Conservation (phyloP, 1,140 invertebrate species). For the Trichonephila clavipes region DNA sequence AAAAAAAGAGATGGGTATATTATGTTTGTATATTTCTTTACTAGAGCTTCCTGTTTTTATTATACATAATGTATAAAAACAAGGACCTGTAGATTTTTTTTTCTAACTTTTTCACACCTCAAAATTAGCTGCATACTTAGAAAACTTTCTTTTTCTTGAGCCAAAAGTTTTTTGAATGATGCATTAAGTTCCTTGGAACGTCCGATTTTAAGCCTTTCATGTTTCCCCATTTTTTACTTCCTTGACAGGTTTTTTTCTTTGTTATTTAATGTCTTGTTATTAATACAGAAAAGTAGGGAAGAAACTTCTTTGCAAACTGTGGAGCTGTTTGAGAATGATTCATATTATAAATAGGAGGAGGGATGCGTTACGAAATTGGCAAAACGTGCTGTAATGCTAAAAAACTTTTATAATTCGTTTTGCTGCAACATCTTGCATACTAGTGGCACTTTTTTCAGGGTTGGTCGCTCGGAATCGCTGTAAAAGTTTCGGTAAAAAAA, state of each 20-base stretch:
- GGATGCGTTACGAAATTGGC: background rate
- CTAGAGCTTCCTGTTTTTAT: no score
- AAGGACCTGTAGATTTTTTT: no score
- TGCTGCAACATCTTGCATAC: background rate
- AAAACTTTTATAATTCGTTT: constrained; percentile 5
- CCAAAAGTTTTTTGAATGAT: background rate
- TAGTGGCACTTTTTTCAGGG: background rate
- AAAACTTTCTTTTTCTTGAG: background rate
- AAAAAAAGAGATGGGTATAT: no score
- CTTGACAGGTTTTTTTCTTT: background rate
- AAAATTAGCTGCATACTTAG: background rate
- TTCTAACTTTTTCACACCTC: no score
- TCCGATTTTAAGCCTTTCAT: background rate
- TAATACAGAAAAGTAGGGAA: background rate
- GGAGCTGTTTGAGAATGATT: background rate
- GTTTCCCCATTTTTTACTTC: background rate
- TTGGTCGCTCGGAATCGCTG: background rate
- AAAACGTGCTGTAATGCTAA: constrained; percentile 2
- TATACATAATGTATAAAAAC: no score
- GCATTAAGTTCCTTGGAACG: background rate
- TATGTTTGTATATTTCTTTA: no score
- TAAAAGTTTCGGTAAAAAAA: background rate
- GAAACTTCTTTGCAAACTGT: background rate
- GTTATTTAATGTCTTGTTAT: background rate
- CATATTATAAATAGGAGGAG: background rate